Conservation (phyloP, 2,797 vertebrate species). For the Kryptolebias ocellatus region DNA sequence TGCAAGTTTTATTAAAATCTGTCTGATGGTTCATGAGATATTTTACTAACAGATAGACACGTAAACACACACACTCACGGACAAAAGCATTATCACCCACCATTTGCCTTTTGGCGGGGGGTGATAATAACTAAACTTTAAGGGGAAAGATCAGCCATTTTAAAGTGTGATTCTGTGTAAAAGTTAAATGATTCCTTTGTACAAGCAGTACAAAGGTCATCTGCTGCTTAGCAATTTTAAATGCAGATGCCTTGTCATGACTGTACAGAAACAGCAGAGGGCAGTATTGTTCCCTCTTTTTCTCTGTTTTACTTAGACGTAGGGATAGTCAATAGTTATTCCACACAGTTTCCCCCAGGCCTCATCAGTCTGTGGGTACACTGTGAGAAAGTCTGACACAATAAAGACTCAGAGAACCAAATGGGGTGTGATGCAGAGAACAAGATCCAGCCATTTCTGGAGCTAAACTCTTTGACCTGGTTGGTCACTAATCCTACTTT, state of each 20-base stretch:
- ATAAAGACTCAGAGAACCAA: slow-evolving; percentile 7
- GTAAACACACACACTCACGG: too few relatives aligned
- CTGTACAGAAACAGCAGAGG: slow-evolving; percentile 39
- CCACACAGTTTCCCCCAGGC: slow-evolving; percentile 20
- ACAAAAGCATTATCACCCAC: too few relatives aligned
- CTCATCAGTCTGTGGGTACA: slow-evolving; percentile 9
- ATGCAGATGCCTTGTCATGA: slow-evolving; percentile 1
- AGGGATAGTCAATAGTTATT: background rate
- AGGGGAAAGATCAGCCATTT: too few relatives aligned
- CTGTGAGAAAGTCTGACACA: slow-evolving; percentile 16
- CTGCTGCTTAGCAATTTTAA: too few relatives aligned
- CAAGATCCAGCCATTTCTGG: slow-evolving; percentile 15
- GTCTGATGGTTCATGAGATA: too few relatives aligned
- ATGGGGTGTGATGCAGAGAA: slow-evolving; percentile 10
- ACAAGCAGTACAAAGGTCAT: too few relatives aligned
- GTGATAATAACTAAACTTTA: too few relatives aligned
- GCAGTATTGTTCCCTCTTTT: slow-evolving; percentile 39
- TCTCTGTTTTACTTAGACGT: background rate
- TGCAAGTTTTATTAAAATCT: too few relatives aligned
- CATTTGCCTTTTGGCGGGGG: too few relatives aligned
- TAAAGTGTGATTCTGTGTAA: too few relatives aligned
- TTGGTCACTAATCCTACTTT: slow-evolving; percentile 16
- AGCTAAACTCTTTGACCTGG: slow-evolving; percentile 20
- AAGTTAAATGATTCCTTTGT: too few relatives aligned
- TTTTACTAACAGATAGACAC: too few relatives aligned